Percentiles rank a stretch among this genome's conserved stretches.
phyloP scores from a whole-genome alignment of 2,113 vertebrate genomes.

The Microcebus griseorufus region DNA sequence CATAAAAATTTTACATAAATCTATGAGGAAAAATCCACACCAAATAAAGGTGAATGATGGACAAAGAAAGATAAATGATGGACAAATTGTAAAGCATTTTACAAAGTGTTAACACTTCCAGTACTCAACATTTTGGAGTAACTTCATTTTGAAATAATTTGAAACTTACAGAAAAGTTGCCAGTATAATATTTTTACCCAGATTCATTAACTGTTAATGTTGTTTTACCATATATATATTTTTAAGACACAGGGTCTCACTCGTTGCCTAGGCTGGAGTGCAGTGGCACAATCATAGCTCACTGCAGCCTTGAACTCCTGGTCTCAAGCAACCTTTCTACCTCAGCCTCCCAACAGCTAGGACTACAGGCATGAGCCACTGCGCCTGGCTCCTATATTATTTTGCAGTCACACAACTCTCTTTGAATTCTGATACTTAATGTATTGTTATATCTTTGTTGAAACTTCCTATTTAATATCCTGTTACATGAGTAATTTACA shows the following conservation, averaged over 20 bases:
- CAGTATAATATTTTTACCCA: background rate
- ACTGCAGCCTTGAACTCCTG: no score
- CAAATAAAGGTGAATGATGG: background rate
- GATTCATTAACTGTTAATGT: background rate
- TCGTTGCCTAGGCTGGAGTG: no score
- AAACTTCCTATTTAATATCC: background rate
- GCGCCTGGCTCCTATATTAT: background rate
- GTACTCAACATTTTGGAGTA: background rate
- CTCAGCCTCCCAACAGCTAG: no score
- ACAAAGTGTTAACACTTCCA: constrained; percentile 21
- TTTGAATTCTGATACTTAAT: background rate
- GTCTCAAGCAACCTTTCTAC: no score
- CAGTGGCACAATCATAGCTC: no score
- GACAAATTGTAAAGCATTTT: background rate
- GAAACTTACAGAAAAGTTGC: background rate
- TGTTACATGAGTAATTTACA: background rate
- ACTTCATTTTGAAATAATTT: background rate
- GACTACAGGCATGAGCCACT: no score
- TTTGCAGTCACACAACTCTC: background rate
- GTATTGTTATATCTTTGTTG: background rate
- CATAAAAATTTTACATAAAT: background rate
- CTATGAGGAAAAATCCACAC: background rate
- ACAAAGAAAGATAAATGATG: background rate
- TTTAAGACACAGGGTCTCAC: no score
- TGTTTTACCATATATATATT: background rate